Conservation (phyloP, 2,113 vertebrate genomes). For the Zapornia atra region DNA sequence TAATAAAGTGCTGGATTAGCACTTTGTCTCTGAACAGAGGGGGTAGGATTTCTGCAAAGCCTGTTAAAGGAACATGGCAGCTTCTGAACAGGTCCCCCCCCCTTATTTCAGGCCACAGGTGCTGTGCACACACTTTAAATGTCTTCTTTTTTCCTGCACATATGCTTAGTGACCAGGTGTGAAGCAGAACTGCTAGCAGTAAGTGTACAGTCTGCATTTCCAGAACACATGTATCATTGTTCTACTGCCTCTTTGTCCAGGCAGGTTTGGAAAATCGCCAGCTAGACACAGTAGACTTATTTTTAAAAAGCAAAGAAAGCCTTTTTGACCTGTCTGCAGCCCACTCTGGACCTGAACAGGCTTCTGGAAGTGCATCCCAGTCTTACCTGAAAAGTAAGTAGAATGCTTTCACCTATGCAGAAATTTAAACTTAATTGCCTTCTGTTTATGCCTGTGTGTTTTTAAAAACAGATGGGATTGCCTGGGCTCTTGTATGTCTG, state of each 20-base stretch:
- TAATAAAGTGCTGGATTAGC: background rate
- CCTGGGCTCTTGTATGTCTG: background rate
- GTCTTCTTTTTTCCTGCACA: background rate
- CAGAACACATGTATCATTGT: background rate
- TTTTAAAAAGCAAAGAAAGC: slow-evolving; percentile 94
- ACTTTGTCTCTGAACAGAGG: background rate
- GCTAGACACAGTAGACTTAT: slow-evolving; percentile 94
- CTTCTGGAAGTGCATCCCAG: background rate
- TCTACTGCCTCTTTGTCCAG: slow-evolving; percentile 57
- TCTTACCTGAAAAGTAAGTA: slow-evolving; percentile 81
- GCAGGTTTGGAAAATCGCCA: slow-evolving; percentile 94
- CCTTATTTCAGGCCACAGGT: background rate
- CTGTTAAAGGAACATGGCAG: background rate
- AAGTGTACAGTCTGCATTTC: fast-evolving
- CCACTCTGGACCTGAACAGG: slow-evolving; percentile 57
- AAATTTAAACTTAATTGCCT: background rate
- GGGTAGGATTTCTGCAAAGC: background rate
- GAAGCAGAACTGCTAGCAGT: background rate
- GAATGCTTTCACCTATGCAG: fast-evolving
- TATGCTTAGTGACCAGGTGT: too few relatives aligned
- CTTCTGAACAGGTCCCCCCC: background rate
- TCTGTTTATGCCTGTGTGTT: fast-evolving
- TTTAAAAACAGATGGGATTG: background rate
- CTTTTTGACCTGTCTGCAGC: slow-evolving; percentile 73
- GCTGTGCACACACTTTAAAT: background rate